phyloP scores from a whole-genome alignment of 2,888 invertebrate genomes.

The Megalurothrips usitatus region DNA sequence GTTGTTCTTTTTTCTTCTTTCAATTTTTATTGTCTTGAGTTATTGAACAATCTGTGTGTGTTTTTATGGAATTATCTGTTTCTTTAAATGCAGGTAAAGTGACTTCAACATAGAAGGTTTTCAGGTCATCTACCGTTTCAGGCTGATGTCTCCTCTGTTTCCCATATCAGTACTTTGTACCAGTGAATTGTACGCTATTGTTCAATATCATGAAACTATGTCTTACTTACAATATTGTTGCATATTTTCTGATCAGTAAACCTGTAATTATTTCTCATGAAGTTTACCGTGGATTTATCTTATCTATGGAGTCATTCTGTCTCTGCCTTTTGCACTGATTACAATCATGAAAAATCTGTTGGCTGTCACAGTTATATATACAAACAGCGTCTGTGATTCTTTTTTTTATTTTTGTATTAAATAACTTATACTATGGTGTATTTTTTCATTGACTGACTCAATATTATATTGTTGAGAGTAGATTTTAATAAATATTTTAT shows the following conservation, averaged over 20 bases:
- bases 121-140: not conserved
- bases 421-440: not conserved
- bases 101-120: not conserved
- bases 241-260: not conserved
- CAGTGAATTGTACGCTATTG: not conserved
- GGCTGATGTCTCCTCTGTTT: not conserved
- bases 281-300: not conserved
- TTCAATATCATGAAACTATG: not conserved
- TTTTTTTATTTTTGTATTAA: not conserved
- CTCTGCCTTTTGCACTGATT: not conserved
- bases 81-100: not conserved
- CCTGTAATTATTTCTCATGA: not conserved
- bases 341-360: not conserved
- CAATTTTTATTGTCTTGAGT: not conserved
- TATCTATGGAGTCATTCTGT: not conserved
- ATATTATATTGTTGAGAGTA: not conserved
- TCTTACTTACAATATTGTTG: not conserved
- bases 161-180: not conserved
- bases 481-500: slow-evolving; percentile 7
- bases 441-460: slow-evolving; percentile 12
- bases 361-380: not conserved
- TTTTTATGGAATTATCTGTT: not conserved
- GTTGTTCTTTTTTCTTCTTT: not conserved
- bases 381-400: not conserved
- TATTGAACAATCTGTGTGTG: not conserved